phyloP scores from a whole-genome alignment of 2,888 invertebrate genomes.

The Scaptomyza cyrtandrae region DNA sequence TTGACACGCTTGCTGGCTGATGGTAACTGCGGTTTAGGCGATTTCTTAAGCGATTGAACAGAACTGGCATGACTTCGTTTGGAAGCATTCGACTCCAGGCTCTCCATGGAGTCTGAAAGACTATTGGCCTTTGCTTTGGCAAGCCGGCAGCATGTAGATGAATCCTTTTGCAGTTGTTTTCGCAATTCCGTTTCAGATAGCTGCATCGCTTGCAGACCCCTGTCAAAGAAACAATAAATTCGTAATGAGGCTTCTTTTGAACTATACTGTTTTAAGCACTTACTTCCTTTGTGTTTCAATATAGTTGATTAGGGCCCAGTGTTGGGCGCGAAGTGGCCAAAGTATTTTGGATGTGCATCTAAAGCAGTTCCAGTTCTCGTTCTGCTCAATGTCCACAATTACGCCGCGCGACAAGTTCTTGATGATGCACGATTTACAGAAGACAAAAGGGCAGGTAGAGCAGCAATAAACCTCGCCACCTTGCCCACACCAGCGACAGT shows the following conservation, averaged over 20 bases:
- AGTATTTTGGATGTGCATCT: conserved; percentile 89
- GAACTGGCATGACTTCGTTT: conserved; percentile 71
- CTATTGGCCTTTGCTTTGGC: conserved; percentile 77
- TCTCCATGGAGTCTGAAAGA: conserved; percentile 81
- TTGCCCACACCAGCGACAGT: conserved; percentile 94
- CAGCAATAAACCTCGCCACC: conserved; percentile 92
- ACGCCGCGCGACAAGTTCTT: conserved; percentile 89
- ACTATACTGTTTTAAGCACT: conserved; percentile 26
- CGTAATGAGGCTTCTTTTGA: neutral
- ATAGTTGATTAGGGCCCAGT: conserved; percentile 90
- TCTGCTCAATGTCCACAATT: conserved; percentile 89
- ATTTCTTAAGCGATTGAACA: conserved; percentile 53
- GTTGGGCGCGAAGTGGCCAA: conserved; percentile 88
- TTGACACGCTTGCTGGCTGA: conserved; percentile 69
- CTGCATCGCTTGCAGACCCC: conserved; percentile 69
- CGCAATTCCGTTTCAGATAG: conserved; percentile 76
- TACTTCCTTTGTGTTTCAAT: conserved; percentile 86
- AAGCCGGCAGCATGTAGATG: conserved; percentile 81
- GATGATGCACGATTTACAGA: conserved; percentile 91
- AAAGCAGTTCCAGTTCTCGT: conserved; percentile 93
- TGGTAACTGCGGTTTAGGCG: conserved; percentile 36
- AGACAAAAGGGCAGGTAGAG: conserved; percentile 90
- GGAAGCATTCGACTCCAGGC: conserved; percentile 76
- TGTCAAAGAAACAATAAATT: conserved; percentile 43
- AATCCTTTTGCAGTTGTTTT: conserved; percentile 74